Conservation (phyloP, 2,113 vertebrate genomes). For the Mus spicilegus region DNA sequence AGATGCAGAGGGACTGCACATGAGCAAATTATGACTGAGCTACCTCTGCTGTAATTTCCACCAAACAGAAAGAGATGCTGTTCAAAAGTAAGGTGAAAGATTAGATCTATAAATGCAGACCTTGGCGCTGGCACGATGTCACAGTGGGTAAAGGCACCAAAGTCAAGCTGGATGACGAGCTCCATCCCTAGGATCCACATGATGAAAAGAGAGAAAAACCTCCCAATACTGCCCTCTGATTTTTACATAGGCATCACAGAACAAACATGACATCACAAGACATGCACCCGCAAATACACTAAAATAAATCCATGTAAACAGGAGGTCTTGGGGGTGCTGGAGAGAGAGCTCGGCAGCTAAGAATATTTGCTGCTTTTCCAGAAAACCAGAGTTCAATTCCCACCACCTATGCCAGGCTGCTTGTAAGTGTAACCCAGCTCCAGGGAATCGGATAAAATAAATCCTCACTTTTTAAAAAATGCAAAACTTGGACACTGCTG, state of each 20-base stretch:
- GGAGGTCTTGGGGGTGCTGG: too few species aligned
- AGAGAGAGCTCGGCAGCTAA: background rate
- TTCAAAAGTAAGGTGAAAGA: background rate
- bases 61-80: background rate
- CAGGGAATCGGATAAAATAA: background rate
- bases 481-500: background rate
- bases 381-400: background rate
- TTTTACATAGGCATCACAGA: background rate
- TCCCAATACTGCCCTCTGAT: background rate
- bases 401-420: background rate
- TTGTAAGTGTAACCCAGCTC: background rate
- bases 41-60: background rate
- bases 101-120: background rate
- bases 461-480: background rate
- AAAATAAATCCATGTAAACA: background rate
- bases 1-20: background rate
- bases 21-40: background rate
- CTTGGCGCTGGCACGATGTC: background rate
- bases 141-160: background rate
- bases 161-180: too few species aligned
- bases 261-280: background rate
- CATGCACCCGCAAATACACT: background rate
- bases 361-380: background rate
- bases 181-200: background rate
- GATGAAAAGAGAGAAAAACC: background rate